A percentile compares a stretch with the other conserved stretches of the same genome.
These are phyloP conservation scores for Drosophila pectinifera DNA, from an alignment of 1,140 invertebrate genomes.

Conservation along the genomic window DNA sequence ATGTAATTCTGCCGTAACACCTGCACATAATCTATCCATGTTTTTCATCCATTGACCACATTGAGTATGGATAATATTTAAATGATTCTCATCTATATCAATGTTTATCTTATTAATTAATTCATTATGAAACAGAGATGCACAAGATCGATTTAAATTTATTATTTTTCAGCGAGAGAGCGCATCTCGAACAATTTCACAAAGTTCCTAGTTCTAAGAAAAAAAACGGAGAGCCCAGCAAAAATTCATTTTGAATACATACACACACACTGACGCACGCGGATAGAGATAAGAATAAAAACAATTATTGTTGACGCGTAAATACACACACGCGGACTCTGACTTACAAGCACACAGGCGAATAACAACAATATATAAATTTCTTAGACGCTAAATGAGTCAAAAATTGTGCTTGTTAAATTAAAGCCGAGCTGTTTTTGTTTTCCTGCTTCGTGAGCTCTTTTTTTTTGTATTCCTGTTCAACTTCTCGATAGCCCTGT, in stretches of 20 bases:
- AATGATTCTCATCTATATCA: no score
- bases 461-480: slow-evolving; percentile 94
- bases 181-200: neutral
- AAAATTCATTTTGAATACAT: slow-evolving; percentile 32
- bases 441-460: neutral
- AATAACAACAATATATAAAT: slow-evolving; percentile 42
- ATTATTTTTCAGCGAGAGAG: slow-evolving; percentile 24
- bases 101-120: no score
- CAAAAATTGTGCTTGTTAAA: slow-evolving; percentile 15
- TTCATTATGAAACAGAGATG: no score
- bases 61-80: no score
- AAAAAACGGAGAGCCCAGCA: neutral
- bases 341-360: neutral
- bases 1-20: no score
- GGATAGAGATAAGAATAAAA: slow-evolving; percentile 31
- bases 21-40: no score
- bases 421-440: slow-evolving; percentile 7
- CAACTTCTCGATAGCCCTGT: slow-evolving; percentile 94
- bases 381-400: slow-evolving; percentile 48
- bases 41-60: no score
- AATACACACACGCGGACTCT: slow-evolving; percentile 25
- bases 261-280: slow-evolving; percentile 21
- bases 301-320: slow-evolving; percentile 45
- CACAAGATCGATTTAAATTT: no score
- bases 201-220: slow-evolving; percentile 10